Base-by-base conservation (phyloP, 2,113 vertebrate species). In the Pipa parva region DNA sequence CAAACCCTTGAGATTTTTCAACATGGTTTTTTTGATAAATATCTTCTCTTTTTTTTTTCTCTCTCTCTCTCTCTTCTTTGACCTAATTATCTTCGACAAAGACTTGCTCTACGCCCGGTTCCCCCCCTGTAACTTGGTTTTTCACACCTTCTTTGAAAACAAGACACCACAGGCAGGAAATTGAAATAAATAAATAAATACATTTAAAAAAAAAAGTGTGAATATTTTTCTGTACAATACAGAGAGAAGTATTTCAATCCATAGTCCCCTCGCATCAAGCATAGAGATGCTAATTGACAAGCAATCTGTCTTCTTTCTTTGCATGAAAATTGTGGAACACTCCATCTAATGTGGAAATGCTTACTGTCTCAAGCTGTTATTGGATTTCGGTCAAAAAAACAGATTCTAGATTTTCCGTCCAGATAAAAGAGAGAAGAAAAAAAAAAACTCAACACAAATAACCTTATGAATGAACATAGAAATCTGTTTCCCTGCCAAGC, bases 11-110 rank as follows among this genome's bases (percentile, higher is more conserved):
- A 42, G 22, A 60, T 60, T 59, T 51, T 59, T 59, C 20, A 36
- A 46, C 54, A 59, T 50, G 9, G 11, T n/a, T n/a, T 59, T 69
- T 49, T 49, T 69, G 65, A 69, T 69, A 69, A 60, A 60, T 69
- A 69, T 60, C 65, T 69, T 60, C 59, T 67, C 28, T 28, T 18
- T 29, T 46, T n/a, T 45, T 45, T 15, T 39, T n/a, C n/a, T n/a
- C n/a, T n/a, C n/a, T n/a, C n/a, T n/a, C n/a, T n/a, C n/a, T n/a
- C n/a, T n/a, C 39, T 42, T 21, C 55, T 59, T 69, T 69, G 65
- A 69, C 65, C 65, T 69, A 69, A 69, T 69, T 69, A 69, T 48
- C 20, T 31, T 58, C n/a, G 21, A 60, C 46, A 69, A 60, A 52
- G 31, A 37, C 57, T 60, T 33, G 46, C 46, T 51, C 25, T 52